Percentiles rank a stretch among this genome's conserved stretches.
Evolutionary conservation across 53 echinoderm and acorn worm species (phyloP).

Genomic region (Glandiceps talaboti): DNA sequence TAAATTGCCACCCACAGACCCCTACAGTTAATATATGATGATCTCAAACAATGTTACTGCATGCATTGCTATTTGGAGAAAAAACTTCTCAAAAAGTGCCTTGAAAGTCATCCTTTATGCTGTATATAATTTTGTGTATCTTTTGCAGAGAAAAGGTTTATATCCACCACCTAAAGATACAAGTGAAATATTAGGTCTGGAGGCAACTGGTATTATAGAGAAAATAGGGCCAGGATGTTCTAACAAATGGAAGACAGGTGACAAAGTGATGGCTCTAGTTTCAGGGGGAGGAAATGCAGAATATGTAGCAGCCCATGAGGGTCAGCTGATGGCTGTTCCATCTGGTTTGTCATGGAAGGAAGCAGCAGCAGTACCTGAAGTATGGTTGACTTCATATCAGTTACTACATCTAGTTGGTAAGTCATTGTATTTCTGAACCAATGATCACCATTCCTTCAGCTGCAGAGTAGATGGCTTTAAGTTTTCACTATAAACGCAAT

Average conservation of each 20-base stretch:
- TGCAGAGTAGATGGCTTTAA: too few species aligned
- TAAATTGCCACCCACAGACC: too few species aligned
- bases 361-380: constrained; percentile 87
- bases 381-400: constrained; percentile 89
- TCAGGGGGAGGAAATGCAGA: constrained; percentile 87
- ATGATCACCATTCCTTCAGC: too few species aligned
- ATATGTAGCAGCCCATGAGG: constrained; percentile 68
- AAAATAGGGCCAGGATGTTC: constrained; percentile 39
- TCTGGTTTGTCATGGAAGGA: constrained; percentile 50
- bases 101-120: too few species aligned
- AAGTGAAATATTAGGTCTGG: constrained; percentile 55
- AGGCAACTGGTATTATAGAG: constrained; percentile 61
- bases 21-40: too few species aligned
- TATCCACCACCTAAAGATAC: constrained; percentile 59
- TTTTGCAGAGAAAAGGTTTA: constrained; percentile 48
- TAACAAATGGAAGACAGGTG: constrained; percentile 63
- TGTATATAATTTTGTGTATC: too few species aligned
- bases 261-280: constrained; percentile 69
- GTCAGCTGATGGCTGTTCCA: constrained; percentile 79
- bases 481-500: too few species aligned
- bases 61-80: too few species aligned
- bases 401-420: constrained; percentile 69
- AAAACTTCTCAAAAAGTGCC: too few species aligned
- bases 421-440: not conserved
- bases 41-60: too few species aligned